Conservation (phyloP, 2,888 invertebrate species). For the Rambutsinella grinnellia region DNA sequence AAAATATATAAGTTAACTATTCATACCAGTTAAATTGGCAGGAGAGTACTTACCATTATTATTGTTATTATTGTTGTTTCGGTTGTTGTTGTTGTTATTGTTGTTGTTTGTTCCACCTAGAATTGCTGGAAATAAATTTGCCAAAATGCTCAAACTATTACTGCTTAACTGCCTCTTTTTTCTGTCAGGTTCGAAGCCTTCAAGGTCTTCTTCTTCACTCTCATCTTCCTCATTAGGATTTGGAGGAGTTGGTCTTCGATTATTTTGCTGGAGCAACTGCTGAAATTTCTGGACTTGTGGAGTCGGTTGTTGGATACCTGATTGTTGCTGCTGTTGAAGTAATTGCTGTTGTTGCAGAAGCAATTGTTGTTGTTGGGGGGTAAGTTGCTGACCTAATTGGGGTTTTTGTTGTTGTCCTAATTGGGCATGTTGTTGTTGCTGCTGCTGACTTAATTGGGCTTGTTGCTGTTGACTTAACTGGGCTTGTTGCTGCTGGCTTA, state of each 20-base stretch:
- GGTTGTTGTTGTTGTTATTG: neutral
- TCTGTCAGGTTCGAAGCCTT: constrained; percentile 29
- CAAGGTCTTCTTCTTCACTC: constrained; percentile 27
- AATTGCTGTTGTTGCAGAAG: constrained; percentile 4
- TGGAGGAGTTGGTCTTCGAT: constrained; percentile 3
- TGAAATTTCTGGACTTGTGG: constrained; percentile 5
- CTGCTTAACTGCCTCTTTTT: neutral
- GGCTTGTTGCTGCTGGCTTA: constrained; percentile 8
- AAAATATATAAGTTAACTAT: neutral
- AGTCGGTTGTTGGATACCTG: neutral
- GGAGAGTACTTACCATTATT: neutral
- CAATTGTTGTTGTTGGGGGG: neutral
- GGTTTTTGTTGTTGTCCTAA: constrained; percentile 9
- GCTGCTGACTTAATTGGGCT: neutral
- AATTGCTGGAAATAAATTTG: constrained; percentile 12
- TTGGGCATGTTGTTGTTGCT: constrained; percentile 4
- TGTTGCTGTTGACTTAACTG: neutral
- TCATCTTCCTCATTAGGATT: constrained; percentile 28
- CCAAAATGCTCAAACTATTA: constrained; percentile 31
- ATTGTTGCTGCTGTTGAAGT: constrained; percentile 9
- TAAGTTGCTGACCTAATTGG: neutral
- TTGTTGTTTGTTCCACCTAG: constrained; percentile 10
- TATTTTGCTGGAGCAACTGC: constrained; percentile 10
- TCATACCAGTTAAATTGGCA: neutral
- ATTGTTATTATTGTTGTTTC: neutral